Base-by-base conservation (phyloP, 2,113 vertebrate species). In the Apteryx owenii region DNA sequence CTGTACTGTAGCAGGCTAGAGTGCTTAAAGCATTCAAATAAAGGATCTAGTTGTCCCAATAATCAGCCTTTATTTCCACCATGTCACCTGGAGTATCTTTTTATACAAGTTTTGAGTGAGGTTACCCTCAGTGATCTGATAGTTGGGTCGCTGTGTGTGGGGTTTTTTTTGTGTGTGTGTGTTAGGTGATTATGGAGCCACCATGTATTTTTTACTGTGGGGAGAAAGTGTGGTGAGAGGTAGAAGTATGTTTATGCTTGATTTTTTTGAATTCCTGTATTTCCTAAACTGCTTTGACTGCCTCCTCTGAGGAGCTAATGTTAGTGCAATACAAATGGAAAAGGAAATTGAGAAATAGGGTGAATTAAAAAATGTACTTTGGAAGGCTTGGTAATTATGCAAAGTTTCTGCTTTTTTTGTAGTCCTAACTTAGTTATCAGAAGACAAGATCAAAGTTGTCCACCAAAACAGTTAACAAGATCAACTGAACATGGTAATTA, bases 401-500 rank as follows among this genome's bases (percentile, higher is more conserved):
- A 89, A 88, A 95, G 31, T 89, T 77, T 46, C 16, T 44, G 77
- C 65, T 95, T 69, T 82, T 98, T 95, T 79, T 84, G 90, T 95
- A 77, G 58, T 95, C 46, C 12, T 85, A 90, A 92, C 83, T 77
- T 60, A 89, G 77, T 78, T 96, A 80, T 94, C 90, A 93, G 92
- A 94, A 88, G 86, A 85, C 21, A 3, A 93, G 91, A 96, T 95
- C 91, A 96, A 96, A 98, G 88, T 85, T 90, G 91, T 85, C 70
- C 89, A 81, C 70, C 80, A 86, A 96, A 89, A 87, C 62, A 96
- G 81, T 79, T 96, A 95, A 97, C 95, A 81, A 95, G 93, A 97
- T 92, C 84, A 96, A 90, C 96, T 94, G 91, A 97, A 93, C 69
- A 50, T 91, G 88, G 48, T 96, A 97, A 95, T 96, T 90, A 96